These are phyloP conservation scores for Cerceris ruficornis DNA, from an alignment of 2,888 invertebrate genomes.

Conservation along the genomic window DNA sequence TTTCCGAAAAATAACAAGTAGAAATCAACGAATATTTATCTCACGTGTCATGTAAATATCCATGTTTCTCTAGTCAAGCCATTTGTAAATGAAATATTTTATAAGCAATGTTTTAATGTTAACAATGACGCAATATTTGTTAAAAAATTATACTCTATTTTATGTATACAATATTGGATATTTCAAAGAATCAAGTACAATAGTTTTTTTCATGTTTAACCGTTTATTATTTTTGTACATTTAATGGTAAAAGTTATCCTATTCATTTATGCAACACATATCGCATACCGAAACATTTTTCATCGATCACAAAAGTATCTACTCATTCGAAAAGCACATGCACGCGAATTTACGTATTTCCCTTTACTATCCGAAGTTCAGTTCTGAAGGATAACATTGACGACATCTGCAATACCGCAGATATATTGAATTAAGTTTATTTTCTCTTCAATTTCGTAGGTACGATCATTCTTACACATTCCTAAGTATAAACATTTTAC, in stretches of 20 bases:
- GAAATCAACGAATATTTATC: no score
- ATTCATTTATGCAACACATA: conserved; percentile 44
- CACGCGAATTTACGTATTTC: conserved; percentile 54
- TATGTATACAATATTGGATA: conserved; percentile 8
- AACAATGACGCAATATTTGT: neutral
- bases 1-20: no score
- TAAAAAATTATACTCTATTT: neutral
- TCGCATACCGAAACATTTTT: conserved; percentile 52
- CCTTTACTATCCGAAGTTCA: conserved; percentile 64
- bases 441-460: conserved; percentile 21
- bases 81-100: conserved; percentile 1
- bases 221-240: conserved; percentile 69
- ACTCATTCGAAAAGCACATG: conserved; percentile 49
- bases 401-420: conserved; percentile 27
- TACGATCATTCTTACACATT: conserved; percentile 16
- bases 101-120: neutral
- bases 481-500: conserved; percentile 24
- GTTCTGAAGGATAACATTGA: conserved; percentile 67
- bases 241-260: conserved; percentile 49
- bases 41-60: neutral
- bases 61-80: neutral
- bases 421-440: conserved; percentile 28
- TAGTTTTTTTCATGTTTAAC: conserved; percentile 31
- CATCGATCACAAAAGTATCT: conserved; percentile 58
- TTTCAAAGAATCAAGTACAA: neutral